These are phyloP conservation scores for Apamea epomidion DNA, from an alignment of 2,888 invertebrate species.

Conservation along the genomic window DNA sequence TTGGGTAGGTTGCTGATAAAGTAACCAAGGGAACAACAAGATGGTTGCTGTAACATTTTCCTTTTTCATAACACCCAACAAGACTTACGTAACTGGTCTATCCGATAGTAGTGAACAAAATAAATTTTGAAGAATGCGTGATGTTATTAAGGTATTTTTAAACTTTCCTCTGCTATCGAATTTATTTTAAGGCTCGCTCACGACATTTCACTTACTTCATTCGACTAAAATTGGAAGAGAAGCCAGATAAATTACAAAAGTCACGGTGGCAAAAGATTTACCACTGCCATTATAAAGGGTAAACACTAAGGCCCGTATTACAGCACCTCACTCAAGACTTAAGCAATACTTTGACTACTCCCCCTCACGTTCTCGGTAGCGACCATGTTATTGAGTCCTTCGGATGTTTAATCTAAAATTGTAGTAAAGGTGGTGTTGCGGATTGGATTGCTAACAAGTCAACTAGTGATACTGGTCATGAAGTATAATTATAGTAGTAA, in stretches of 20 bases:
- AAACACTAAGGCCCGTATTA: background rate
- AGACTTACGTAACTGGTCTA: conserved; percentile 24
- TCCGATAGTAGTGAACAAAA: background rate
- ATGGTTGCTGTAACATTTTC: background rate
- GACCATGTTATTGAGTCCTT: background rate
- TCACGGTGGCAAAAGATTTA: background rate
- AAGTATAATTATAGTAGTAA: background rate
- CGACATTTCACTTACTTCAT: conserved; percentile 4
- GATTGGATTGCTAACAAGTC: background rate
- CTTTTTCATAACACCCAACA: background rate
- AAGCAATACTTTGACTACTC: background rate
- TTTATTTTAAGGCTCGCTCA: conserved; percentile 13
- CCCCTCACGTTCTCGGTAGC: background rate
- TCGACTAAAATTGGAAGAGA: conserved; percentile 2
- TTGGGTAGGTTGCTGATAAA: background rate
- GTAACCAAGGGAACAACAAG: background rate
- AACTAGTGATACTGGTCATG: background rate
- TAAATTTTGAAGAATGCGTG: background rate
- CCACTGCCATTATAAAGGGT: background rate
- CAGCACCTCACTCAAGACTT: background rate
- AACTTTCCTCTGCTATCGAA: background rate
- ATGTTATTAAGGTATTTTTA: background rate
- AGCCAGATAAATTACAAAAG: background rate
- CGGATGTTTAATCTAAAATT: conserved; percentile 1
- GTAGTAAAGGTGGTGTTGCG: background rate